Evolutionary conservation across 2,113 vertebrate species (phyloP).

Genomic region (Zeus faber): DNA sequence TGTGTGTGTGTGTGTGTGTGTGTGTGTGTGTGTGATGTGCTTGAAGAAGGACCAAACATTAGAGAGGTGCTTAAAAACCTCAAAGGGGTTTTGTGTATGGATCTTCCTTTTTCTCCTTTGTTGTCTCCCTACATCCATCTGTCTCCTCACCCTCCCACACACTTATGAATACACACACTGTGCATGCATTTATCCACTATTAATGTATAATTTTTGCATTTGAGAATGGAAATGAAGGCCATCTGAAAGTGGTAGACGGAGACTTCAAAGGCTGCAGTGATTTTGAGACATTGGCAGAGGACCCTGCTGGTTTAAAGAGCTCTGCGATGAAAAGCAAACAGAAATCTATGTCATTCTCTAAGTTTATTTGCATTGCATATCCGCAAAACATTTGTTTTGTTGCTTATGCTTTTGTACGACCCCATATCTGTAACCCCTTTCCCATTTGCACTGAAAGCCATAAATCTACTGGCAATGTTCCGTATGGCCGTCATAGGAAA

Average conservation of each 20-base stretch:
- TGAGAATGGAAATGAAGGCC: constrained; percentile 69
- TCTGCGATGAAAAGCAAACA: constrained; percentile 63
- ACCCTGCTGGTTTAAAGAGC: constrained; percentile 57
- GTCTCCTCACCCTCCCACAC: constrained; percentile 5
- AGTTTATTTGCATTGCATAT: constrained; percentile 69
- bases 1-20: not conserved
- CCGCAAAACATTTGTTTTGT: constrained; percentile 57
- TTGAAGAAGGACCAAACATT: constrained; percentile 27
- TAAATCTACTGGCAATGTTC: too few relatives aligned
- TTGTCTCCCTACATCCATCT: constrained; percentile 43
- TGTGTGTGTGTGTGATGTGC: not conserved
- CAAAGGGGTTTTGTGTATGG: constrained; percentile 48
- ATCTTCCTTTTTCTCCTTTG: constrained; percentile 39
- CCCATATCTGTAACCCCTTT: too few relatives aligned
- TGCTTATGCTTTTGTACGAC: constrained; percentile 28
- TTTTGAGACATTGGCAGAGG: constrained; percentile 44
- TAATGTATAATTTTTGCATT: constrained; percentile 69
- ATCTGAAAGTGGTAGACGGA: constrained; percentile 58
- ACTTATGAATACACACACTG: constrained; percentile 16
- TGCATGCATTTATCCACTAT: constrained; percentile 64
- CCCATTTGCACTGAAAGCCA: too few relatives aligned
- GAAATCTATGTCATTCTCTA: constrained; percentile 56
- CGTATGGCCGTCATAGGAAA: too few relatives aligned
- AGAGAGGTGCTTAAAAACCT: constrained; percentile 54
- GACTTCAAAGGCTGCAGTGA: constrained; percentile 69